Base-by-base conservation (phyloP, 1,140 invertebrate genomes). In the Trichonephila clavipes region DNA sequence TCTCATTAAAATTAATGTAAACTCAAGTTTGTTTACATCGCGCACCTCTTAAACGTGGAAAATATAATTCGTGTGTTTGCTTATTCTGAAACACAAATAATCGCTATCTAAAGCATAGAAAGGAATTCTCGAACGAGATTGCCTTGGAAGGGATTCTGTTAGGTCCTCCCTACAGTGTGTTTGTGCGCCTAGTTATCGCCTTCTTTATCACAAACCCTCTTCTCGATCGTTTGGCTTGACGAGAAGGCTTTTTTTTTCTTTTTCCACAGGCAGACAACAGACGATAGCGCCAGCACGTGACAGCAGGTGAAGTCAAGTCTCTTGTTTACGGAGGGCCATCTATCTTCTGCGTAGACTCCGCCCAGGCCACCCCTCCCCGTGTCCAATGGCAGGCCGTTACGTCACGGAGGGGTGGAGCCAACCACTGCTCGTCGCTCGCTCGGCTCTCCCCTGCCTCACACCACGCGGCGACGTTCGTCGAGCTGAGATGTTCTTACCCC, bases 251-350 rank as follows among this genome's bases (percentile, higher is more conserved):
- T 87, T 58, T 58, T 62, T 88, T 19, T 66, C 34, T 82, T 72
- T 58, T 64, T 87, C n/a, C 85, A 34, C 58, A 87, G 28, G 72
- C 88, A 81, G 88, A 34, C 72, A 77, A 77, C 40, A 72, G 69
- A 90, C 51, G 69, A 81, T 77, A 86, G 81, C 40, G 28, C 19
- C 87, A 92, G 82, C 90, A 92, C 90, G 90, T 92, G 90, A 92
- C 90, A 86, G 90, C 90, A 92, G 90, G 90, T 92, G 83, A 86
- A 86, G 82, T 92, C 90, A 77, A 81, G 81, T 82, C 90, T 69
- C 88, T 92, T 92, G 90, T 92, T 92, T 92, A 92, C 90, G 82
- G n/a, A 86, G 90, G 82, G 90, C 90, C 90, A 92, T 92, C 90
- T 82, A 92, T 92, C 90, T 92, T 82, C 62, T 10, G 8, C 28